These are phyloP conservation scores for Tillus elongatus DNA, from an alignment of 2,888 invertebrate genomes.

Conservation along the genomic window DNA sequence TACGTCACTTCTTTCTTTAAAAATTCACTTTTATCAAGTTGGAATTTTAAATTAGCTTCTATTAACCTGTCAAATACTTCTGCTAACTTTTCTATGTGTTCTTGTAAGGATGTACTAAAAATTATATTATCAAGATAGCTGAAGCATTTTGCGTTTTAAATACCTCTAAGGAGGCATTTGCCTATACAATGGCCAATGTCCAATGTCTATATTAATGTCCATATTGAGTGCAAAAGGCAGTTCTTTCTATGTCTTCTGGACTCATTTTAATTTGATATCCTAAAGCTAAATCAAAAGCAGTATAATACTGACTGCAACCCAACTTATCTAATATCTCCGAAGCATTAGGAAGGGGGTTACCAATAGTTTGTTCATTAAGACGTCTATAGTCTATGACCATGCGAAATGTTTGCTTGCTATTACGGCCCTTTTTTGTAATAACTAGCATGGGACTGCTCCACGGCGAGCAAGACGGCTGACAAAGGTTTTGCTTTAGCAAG, in stretches of 20 bases:
- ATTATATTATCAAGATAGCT: not conserved
- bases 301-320: not conserved
- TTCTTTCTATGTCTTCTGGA: conserved; percentile 2
- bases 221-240: not conserved
- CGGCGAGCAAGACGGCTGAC: not conserved
- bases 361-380: not conserved
- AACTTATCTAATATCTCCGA: not conserved
- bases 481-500: not conserved
- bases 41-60: no score
- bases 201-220: not conserved
- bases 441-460: not conserved
- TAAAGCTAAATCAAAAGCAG: not conserved
- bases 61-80: not conserved
- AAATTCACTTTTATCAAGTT: no score
- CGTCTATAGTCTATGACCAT: not conserved
- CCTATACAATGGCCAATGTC: not conserved
- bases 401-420: not conserved
- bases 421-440: not conserved
- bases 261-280: conserved; percentile 1
- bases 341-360: not conserved
- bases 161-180: not conserved
- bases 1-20: no score
- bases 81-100: not conserved
- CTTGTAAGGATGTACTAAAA: not conserved
- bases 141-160: not conserved